Percentiles rank a stretch among this genome's conserved stretches.
Conservation (phyloP, 2,113 vertebrate genomes). For the Butorides virescens region DNA sequence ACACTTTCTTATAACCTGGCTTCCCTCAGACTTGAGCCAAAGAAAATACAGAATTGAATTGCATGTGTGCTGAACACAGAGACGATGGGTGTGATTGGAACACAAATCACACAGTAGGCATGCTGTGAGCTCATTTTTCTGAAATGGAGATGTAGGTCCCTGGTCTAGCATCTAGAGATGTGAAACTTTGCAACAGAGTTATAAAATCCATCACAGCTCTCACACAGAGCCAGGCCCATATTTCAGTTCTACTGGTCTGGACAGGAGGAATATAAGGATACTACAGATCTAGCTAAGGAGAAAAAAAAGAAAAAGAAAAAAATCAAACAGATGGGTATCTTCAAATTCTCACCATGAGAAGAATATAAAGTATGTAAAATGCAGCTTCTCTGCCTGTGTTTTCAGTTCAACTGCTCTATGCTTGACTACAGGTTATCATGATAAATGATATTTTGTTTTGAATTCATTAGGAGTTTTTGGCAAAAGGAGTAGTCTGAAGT, state of each 20-base stretch:
- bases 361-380: neutral
- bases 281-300: neutral
- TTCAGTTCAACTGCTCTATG: neutral
- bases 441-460: neutral
- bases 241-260: neutral
- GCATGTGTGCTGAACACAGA: neutral
- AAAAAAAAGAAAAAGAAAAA: neutral
- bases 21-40: neutral
- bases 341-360: neutral
- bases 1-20: neutral
- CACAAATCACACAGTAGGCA: neutral
- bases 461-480: neutral
- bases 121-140: neutral
- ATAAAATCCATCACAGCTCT: constrained; percentile 1
- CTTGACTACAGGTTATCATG: neutral
- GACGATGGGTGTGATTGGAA: neutral
- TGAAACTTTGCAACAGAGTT: neutral
- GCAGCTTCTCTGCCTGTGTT: neutral
- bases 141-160: neutral
- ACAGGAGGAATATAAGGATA: neutral
- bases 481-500: neutral
- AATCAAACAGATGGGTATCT: neutral
- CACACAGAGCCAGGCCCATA: neutral
- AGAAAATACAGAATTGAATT: neutral
- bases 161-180: neutral